These are phyloP conservation scores for Drosophila athabasca DNA, from an alignment of 1,140 invertebrate genomes.

Conservation along the genomic window DNA sequence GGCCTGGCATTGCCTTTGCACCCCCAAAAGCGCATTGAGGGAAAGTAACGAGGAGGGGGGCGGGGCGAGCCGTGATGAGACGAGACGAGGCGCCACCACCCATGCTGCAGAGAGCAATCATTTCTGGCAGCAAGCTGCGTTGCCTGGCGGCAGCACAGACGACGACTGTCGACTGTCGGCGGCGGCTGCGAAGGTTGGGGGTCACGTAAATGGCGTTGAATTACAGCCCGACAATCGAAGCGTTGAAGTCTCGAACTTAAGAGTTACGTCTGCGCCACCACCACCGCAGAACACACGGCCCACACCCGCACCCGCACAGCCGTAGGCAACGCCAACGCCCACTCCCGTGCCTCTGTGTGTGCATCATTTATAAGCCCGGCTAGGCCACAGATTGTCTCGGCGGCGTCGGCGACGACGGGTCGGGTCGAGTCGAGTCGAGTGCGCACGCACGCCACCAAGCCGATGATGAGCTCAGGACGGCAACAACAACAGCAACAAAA, in stretches of 20 bases:
- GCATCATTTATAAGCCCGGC: constrained; percentile 79
- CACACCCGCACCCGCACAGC: not conserved
- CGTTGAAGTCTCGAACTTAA: constrained; percentile 80
- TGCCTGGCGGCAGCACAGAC: constrained; percentile 16
- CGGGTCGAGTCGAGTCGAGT: constrained; percentile 28
- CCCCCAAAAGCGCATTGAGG: constrained; percentile 11
- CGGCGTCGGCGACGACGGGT: constrained; percentile 30
- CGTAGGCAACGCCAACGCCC: not conserved
- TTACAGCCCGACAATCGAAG: constrained; percentile 81
- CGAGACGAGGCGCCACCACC: constrained; percentile 34
- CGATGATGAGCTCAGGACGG: constrained; percentile 75
- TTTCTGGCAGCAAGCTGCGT: constrained; percentile 52
- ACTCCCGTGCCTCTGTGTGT: constrained; percentile 40
- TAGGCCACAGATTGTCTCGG: constrained; percentile 80
- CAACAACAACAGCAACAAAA: constrained; percentile 39
- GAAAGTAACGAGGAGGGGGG: not conserved
- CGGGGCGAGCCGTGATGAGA: not conserved
- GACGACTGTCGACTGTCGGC: constrained; percentile 19
- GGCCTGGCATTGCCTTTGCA: constrained; percentile 36
- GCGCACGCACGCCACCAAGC: constrained; percentile 66
- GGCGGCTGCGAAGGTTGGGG: constrained; percentile 39
- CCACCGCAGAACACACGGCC: constrained; percentile 1
- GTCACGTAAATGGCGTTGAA: constrained; percentile 80
- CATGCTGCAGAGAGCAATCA: constrained; percentile 45
- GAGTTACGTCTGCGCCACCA: constrained; percentile 60